Conservation (phyloP, 2,888 invertebrate species). For the Nomada goodeniana region DNA sequence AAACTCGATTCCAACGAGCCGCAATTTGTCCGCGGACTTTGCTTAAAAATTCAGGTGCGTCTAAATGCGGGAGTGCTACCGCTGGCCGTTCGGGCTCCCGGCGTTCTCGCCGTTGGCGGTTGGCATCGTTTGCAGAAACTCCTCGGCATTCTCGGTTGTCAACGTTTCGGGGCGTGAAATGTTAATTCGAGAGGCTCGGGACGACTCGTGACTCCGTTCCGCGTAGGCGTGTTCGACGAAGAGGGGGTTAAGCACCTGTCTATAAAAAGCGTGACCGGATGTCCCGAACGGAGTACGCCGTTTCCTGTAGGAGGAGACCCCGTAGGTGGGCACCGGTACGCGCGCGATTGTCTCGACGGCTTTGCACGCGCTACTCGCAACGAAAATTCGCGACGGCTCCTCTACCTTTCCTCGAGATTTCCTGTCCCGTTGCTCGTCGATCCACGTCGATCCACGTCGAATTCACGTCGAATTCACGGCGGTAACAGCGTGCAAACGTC, state of each 20-base stretch:
- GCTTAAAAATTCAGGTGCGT: not conserved
- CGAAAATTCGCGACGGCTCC: not conserved
- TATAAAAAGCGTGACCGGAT: conserved; percentile 78
- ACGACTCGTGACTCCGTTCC: conserved; percentile 6
- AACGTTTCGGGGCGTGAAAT: not conserved
- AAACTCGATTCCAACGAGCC: not conserved
- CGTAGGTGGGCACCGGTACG: conserved; percentile 54
- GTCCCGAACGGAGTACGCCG: conserved; percentile 71
- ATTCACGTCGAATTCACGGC: not conserved
- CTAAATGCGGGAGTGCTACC: not conserved
- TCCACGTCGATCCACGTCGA: not conserved
- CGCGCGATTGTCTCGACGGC: conserved; percentile 17
- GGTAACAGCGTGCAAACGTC: too few species aligned
- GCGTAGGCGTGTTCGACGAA: conserved; percentile 38
- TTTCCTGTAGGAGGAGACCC: conserved; percentile 72
- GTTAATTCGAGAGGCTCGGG: conserved; percentile 10
- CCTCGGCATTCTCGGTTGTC: not conserved
- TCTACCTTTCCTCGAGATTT: not conserved
- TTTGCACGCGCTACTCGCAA: conserved; percentile 36
- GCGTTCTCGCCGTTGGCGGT: not conserved
- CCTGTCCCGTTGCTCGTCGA: not conserved
- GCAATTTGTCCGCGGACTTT: not conserved
- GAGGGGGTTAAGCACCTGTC: conserved; percentile 66
- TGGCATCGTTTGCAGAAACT: not conserved
- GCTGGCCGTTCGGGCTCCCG: not conserved